A percentile compares a stretch with the other conserved stretches of the same genome.
Conservation (phyloP, 2,113 vertebrate species). For the Perognathus longimembris region DNA sequence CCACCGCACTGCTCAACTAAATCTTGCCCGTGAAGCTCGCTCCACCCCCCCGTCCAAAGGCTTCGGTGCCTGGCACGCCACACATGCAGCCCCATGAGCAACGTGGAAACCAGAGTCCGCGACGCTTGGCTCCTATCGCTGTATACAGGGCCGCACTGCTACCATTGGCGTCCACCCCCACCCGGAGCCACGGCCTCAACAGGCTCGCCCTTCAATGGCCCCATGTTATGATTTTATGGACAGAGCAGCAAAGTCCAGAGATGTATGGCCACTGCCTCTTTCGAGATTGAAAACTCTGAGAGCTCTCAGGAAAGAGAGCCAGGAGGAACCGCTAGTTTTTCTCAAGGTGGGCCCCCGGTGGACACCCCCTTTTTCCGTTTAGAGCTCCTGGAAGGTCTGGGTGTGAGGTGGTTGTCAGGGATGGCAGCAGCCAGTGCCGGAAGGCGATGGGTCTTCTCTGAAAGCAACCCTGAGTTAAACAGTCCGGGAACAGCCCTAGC, state of each 20-base stretch:
- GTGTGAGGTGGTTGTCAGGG: background rate
- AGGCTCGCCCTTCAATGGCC: too few species aligned
- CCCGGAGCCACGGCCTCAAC: background rate
- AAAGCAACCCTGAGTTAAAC: background rate
- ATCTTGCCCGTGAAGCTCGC: background rate
- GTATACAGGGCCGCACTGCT: background rate
- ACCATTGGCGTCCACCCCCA: too few species aligned
- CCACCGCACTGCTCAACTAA: fast-evolving
- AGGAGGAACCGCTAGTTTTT: background rate
- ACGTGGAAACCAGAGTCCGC: background rate
- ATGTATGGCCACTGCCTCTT: background rate
- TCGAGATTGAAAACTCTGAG: background rate
- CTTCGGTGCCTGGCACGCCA: background rate
- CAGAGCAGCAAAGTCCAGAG: background rate
- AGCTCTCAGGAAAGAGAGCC: background rate
- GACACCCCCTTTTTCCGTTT: fast-evolving
- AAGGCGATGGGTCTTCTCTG: background rate
- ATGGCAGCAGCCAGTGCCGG: background rate
- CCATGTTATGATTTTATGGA: background rate
- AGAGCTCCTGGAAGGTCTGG: background rate
- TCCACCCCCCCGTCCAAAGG: background rate
- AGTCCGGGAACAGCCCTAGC: too few species aligned
- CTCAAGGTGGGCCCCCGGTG: background rate
- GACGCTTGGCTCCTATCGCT: fast-evolving
- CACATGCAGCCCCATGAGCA: background rate